A percentile compares a stretch with the other conserved stretches of the same genome.
These are phyloP conservation scores for Oncorhynchus kisutch DNA, from an alignment of 2,113 vertebrate genomes.

Conservation along the genomic window DNA sequence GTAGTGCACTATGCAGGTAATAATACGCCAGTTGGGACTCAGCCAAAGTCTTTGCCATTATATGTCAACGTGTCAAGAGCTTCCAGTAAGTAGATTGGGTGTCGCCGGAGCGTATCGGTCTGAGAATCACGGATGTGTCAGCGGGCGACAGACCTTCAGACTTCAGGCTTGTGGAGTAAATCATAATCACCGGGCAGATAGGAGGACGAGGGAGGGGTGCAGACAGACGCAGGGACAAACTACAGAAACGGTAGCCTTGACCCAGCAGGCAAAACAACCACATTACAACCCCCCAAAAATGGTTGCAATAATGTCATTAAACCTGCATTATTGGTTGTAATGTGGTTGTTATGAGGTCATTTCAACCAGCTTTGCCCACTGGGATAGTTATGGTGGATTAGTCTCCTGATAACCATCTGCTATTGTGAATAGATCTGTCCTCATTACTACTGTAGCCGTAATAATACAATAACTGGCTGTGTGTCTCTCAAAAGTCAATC, in stretches of 20 bases:
- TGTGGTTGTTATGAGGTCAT: too few relatives aligned
- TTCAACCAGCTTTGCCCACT: too few relatives aligned
- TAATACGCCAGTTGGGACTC: background rate
- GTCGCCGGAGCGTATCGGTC: constrained; percentile 28
- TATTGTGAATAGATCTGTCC: background rate
- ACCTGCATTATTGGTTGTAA: too few relatives aligned
- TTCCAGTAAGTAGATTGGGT: constrained; percentile 11
- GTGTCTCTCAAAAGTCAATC: background rate
- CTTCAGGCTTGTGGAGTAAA: constrained; percentile 34
- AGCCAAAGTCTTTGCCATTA: constrained; percentile 9
- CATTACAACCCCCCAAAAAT: too few relatives aligned
- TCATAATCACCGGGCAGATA: constrained; percentile 30
- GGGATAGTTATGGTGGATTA: background rate
- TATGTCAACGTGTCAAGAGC: constrained; percentile 23
- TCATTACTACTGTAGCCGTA: background rate
- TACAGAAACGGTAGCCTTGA: background rate
- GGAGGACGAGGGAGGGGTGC: constrained; percentile 27
- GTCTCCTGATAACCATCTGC: background rate
- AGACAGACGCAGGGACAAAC: constrained; percentile 4
- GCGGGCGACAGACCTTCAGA: constrained; percentile 49
- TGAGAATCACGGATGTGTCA: too few relatives aligned
- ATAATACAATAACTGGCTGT: background rate
- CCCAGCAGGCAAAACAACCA: too few relatives aligned
- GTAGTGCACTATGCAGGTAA: too few relatives aligned
- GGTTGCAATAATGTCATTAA: too few relatives aligned